Evolutionary conservation across 2,113 vertebrate species (phyloP).

Genomic region (Pituophis catenifer): DNA sequence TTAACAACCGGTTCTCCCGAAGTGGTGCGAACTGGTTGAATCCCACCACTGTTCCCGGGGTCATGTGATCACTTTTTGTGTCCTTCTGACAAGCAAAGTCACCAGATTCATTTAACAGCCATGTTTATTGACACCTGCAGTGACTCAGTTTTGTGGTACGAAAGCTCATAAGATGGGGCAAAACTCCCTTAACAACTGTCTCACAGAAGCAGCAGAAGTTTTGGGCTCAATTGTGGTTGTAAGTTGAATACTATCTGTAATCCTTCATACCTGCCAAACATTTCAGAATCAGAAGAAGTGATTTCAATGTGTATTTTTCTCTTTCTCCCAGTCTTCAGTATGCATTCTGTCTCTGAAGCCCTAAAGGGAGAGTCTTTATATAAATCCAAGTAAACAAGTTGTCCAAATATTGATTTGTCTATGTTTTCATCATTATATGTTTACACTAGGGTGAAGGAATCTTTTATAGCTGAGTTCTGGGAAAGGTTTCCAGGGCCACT

Average conservation of each 20-base stretch:
- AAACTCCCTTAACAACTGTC: too few species aligned
- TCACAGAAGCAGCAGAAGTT: too few species aligned
- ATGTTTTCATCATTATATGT: background rate
- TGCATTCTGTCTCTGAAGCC: background rate
- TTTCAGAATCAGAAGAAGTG: background rate
- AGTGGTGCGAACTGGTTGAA: too few species aligned
- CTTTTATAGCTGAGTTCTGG: background rate
- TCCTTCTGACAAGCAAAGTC: background rate
- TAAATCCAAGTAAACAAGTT: background rate
- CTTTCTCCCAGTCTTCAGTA: background rate
- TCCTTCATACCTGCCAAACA: background rate
- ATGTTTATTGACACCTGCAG: background rate
- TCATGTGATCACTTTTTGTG: background rate
- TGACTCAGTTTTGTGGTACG: too few species aligned
- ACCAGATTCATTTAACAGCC: background rate
- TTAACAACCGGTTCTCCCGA: too few species aligned
- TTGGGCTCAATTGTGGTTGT: background rate
- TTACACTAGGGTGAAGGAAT: background rate
- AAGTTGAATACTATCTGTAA: background rate
- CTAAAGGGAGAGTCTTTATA: background rate
- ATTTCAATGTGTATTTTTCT: background rate
- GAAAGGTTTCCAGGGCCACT: background rate
- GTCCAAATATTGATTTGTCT: background rate
- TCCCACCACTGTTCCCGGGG: too few species aligned
- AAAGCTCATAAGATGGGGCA: too few species aligned